Base-by-base conservation (phyloP, 2,113 vertebrate species). In the Penelope pileata region DNA sequence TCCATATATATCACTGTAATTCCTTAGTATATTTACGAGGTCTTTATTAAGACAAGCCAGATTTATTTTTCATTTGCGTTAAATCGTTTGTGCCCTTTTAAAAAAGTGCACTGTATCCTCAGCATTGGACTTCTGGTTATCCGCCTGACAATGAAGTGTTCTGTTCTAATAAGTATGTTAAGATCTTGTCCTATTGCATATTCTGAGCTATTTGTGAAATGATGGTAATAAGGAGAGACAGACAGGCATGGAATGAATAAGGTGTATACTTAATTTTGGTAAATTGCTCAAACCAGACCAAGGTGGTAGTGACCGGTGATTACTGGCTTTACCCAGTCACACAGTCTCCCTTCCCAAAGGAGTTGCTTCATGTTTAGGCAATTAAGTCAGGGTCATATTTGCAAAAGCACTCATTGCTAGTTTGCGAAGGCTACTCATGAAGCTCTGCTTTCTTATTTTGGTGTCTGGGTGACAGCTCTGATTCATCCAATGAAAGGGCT, bases 1-100 rank as follows among this genome's bases (percentile, higher is more conserved):
- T 38, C 67, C 19, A 38, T 47, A 17, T 34, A 87, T 56, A 66
- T 96, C 85, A 45, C 62, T 96, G 40, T 62, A 93, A 96, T 97
- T 94, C 68, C 79, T 73, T 88, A 51, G 56, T 90, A 78, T 86
- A 64, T 96, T 97, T 91, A 90, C 91, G 90, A 93, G 91, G 59
- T 84, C 94, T 96, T 96, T 94, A 93, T 93, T 94, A 97, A 96
- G 92, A 82, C 66, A 96, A 53, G 83, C 29, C 9, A 81, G 86
- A 94, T 91, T 89, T 95, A 89, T 93, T 97, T 97, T 91, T 97
- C 91, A 93, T 93, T 97, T 86, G 73, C 91, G 91, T 87, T 96
- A 81, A 93, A 94, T 96, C 67, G 43, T 93, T 95, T 86, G 83
- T 92, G 93, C 59, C 82, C 69, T 93, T 96, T 95, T 90, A 81